Evolutionary conservation across 2,888 invertebrate species (phyloP).

Genomic region (Drosophila eohydei): DNA sequence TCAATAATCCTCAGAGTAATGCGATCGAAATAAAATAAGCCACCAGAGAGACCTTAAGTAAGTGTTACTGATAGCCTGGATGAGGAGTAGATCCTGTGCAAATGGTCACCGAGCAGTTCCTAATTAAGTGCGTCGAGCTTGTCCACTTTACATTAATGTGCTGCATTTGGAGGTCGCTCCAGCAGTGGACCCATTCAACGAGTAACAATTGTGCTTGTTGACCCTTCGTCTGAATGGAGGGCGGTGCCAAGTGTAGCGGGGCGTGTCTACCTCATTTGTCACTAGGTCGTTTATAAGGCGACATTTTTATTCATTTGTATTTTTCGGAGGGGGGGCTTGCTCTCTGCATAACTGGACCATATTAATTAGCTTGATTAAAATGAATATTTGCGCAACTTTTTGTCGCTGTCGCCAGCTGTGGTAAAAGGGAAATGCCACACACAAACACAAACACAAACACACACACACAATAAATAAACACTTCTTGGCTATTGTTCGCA

Average conservation of each 20-base stretch:
- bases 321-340: slow-evolving; percentile 6
- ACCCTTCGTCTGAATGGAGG: not conserved
- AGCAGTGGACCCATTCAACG: slow-evolving; percentile 7
- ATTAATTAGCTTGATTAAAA: slow-evolving; percentile 80
- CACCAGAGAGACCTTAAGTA: slow-evolving; percentile 29
- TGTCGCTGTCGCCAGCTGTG: slow-evolving; percentile 44
- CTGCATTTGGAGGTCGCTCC: slow-evolving; percentile 26
- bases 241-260: slow-evolving; percentile 4
- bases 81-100: slow-evolving; percentile 4
- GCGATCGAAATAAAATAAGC: slow-evolving; percentile 38
- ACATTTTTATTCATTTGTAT: slow-evolving; percentile 40
- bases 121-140: slow-evolving; percentile 63
- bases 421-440: not conserved
- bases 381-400: slow-evolving; percentile 68
- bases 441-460: slow-evolving; percentile 16
- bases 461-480: slow-evolving; percentile 71
- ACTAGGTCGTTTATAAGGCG: slow-evolving; percentile 31
- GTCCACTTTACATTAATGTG: slow-evolving; percentile 55
- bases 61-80: not conserved
- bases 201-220: slow-evolving; percentile 14
- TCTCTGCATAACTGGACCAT: slow-evolving; percentile 63
- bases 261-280: slow-evolving; percentile 52
- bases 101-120: slow-evolving; percentile 38
- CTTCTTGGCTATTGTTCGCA: slow-evolving; percentile 59
- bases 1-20: slow-evolving; percentile 55